phyloP scores from a whole-genome alignment of 1,140 invertebrate genomes.

The Steinernema feltiae region DNA sequence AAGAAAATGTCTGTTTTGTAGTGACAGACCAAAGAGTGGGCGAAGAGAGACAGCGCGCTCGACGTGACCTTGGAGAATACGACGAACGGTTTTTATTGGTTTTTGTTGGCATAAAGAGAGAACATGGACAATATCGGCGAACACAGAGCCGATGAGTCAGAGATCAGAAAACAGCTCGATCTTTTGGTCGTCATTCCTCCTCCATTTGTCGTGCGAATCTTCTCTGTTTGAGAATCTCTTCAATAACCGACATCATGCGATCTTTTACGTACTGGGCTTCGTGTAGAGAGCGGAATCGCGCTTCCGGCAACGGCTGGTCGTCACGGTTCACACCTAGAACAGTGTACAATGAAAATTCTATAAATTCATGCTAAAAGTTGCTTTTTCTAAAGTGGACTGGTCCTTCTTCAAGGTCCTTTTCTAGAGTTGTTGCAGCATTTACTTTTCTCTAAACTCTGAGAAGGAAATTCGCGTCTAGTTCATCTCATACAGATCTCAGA shows the following conservation, averaged over 20 bases:
- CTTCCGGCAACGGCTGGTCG: neutral
- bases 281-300: neutral
- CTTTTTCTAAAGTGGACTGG: too few relatives aligned
- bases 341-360: too few relatives aligned
- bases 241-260: conserved; percentile 3
- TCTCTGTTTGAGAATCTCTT: neutral
- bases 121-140: neutral
- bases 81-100: conserved; percentile 4
- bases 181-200: neutral
- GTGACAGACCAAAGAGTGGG: neutral
- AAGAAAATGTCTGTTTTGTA: neutral
- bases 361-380: too few relatives aligned
- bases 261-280: neutral
- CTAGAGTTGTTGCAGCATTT: too few relatives aligned
- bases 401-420: too few relatives aligned
- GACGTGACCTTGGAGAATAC: neutral
- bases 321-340: neutral
- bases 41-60: neutral
- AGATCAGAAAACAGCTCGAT: neutral
- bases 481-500: too few relatives aligned
- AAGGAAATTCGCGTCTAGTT: too few relatives aligned
- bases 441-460: too few relatives aligned
- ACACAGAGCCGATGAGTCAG: neutral
- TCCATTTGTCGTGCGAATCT: neutral
- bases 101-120: neutral